These are phyloP conservation scores for Gambusia holbrooki DNA, from an alignment of 2,113 vertebrate species.

Conservation along the genomic window DNA sequence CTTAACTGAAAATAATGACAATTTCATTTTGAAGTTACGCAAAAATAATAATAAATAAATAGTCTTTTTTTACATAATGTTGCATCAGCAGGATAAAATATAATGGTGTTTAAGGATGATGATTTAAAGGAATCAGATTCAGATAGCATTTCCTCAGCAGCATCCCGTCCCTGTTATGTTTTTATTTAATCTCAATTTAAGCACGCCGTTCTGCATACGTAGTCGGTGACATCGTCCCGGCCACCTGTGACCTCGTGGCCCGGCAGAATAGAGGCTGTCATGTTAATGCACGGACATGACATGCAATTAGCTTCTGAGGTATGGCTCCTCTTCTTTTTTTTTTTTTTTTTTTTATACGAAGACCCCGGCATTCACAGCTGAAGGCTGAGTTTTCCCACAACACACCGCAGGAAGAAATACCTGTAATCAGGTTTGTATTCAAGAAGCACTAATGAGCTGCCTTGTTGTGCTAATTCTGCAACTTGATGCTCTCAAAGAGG, in stretches of 20 bases:
- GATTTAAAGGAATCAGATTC: constrained; percentile 55
- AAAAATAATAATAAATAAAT: neutral
- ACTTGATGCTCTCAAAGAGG: constrained; percentile 57
- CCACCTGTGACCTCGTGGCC: constrained; percentile 78
- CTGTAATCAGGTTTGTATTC: constrained; percentile 71
- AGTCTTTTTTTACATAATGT: constrained; percentile 42
- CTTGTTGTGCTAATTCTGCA: constrained; percentile 74
- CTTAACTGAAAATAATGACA: neutral
- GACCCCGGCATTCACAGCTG: constrained; percentile 72
- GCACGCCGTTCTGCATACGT: constrained; percentile 35
- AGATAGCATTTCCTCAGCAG: constrained; percentile 45
- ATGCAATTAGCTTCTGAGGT: constrained; percentile 91
- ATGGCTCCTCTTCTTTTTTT: constrained; percentile 64
- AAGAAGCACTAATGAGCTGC: constrained; percentile 68
- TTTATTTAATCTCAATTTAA: constrained; percentile 62
- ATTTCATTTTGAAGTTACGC: neutral
- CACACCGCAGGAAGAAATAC: constrained; percentile 57
- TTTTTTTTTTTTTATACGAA: constrained; percentile 41
- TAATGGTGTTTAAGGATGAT: constrained; percentile 69
- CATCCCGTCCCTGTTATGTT: neutral
- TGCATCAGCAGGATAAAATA: constrained; percentile 68
- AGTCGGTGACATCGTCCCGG: constrained; percentile 33
- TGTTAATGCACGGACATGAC: constrained; percentile 89
- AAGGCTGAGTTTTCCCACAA: constrained; percentile 70
- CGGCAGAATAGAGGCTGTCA: constrained; percentile 81